phyloP scores from a whole-genome alignment of 1,140 invertebrate species.

The Drosophila setifemur region DNA sequence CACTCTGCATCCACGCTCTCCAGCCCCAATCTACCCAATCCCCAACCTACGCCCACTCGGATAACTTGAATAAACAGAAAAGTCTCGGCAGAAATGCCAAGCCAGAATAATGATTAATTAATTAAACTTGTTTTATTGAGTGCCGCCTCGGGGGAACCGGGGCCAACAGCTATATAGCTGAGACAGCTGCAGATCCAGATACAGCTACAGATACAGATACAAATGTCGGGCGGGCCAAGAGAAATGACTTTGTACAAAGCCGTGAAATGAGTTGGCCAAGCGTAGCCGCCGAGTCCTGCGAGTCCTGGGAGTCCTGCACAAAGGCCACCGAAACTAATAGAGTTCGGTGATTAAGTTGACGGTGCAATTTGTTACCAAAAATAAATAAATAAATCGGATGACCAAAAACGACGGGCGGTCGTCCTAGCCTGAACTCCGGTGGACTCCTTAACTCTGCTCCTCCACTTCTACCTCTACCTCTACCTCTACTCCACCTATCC shows the following conservation, averaged over 20 bases:
- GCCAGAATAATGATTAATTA: conserved; percentile 77
- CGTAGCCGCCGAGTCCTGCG: neutral
- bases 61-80: conserved; percentile 63
- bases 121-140: conserved; percentile 75
- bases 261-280: conserved; percentile 53
- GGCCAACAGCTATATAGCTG: too few relatives aligned
- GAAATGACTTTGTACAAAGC: conserved; percentile 49
- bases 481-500: neutral
- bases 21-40: neutral
- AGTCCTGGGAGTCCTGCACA: conserved; percentile 30
- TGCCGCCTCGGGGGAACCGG: conserved; percentile 19
- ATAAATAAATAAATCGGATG: conserved; percentile 77
- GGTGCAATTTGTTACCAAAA: conserved; percentile 79
- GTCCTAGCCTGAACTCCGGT: conserved; percentile 1
- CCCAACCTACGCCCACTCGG: neutral
- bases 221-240: conserved; percentile 33
- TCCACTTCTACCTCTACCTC: too few relatives aligned
- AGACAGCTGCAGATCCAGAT: neutral
- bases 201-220: conserved; percentile 8
- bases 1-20: neutral
- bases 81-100: conserved; percentile 53
- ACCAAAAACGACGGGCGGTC: conserved; percentile 44
- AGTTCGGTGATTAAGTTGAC: conserved; percentile 77
- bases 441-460: neutral
- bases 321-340: conserved; percentile 65